phyloP scores from a whole-genome alignment of 2,797 vertebrate genomes.

The Scomberomorus guttatus region DNA sequence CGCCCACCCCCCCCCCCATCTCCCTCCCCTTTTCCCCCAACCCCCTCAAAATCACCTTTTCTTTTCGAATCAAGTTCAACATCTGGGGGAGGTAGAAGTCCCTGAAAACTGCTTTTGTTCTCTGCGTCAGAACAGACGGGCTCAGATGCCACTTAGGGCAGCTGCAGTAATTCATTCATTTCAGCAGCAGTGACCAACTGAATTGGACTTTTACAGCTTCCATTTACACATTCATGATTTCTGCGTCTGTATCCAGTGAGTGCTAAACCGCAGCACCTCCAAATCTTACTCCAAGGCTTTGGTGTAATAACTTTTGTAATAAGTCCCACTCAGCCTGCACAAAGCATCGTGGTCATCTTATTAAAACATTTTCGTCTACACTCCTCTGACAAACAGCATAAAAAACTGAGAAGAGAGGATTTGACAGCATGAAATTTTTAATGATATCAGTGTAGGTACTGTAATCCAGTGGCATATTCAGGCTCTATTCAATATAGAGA shows the following conservation, averaged over 20 bases:
- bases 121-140: slow-evolving; percentile 49
- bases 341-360: slow-evolving; percentile 47
- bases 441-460: slow-evolving; percentile 48
- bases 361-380: slow-evolving; percentile 49
- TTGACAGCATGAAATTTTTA: slow-evolving; percentile 55
- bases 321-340: slow-evolving; percentile 21
- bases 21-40: neutral
- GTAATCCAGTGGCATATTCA: slow-evolving; percentile 53
- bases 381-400: slow-evolving; percentile 34
- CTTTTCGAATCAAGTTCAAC: slow-evolving; percentile 79
- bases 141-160: slow-evolving; percentile 45
- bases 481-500: slow-evolving; percentile 59
- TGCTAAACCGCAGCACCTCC: slow-evolving; percentile 14
- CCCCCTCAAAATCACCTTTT: slow-evolving; percentile 74
- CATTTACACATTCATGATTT: slow-evolving; percentile 22
- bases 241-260: neutral
- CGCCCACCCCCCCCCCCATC: neutral
- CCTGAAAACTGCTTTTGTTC: slow-evolving; percentile 69
- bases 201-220: slow-evolving; percentile 31
- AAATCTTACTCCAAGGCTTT: neutral
- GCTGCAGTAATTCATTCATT: slow-evolving; percentile 62
- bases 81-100: slow-evolving; percentile 69
- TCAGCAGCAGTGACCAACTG: slow-evolving; percentile 25
- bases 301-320: slow-evolving; percentile 9
- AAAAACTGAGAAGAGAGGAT: slow-evolving; percentile 23